Evolutionary conservation across 2,888 invertebrate species (phyloP).

Genomic region (Pseudococcus longispinus): DNA sequence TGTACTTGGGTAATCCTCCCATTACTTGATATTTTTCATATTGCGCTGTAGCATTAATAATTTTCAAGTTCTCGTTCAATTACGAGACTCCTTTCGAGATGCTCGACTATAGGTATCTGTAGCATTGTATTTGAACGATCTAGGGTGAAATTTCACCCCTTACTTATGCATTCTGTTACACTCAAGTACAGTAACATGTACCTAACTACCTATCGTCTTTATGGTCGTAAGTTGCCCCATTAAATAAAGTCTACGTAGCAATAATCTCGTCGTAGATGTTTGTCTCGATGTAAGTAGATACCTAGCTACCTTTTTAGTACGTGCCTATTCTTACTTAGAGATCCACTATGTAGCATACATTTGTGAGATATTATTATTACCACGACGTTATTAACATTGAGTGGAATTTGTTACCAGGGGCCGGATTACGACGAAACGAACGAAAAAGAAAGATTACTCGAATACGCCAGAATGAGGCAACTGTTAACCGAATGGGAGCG

Average conservation of each 20-base stretch:
- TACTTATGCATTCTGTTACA: neutral
- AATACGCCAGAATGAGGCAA: conserved; percentile 39
- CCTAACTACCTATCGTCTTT: neutral
- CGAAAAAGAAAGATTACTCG: conserved; percentile 41
- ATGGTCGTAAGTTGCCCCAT: neutral
- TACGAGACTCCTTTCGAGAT: neutral
- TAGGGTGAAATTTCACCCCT: neutral
- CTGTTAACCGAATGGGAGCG: conserved; percentile 49
- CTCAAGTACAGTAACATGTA: neutral
- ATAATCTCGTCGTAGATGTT: neutral
- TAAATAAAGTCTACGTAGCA: neutral
- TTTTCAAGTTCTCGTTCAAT: neutral
- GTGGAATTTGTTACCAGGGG: conserved; percentile 23
- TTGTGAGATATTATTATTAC: neutral
- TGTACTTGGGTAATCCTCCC: neutral
- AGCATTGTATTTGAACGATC: neutral
- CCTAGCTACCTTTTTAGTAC: neutral
- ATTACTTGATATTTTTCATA: neutral
- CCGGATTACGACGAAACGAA: conserved; percentile 49
- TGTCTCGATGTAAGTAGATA: neutral
- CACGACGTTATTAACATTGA: neutral
- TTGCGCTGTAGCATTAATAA: neutral
- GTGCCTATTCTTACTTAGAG: neutral
- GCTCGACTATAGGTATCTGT: neutral
- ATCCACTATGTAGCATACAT: neutral